These are phyloP conservation scores for Polyommatus iphigenia DNA, from an alignment of 2,888 invertebrate genomes.

Conservation along the genomic window DNA sequence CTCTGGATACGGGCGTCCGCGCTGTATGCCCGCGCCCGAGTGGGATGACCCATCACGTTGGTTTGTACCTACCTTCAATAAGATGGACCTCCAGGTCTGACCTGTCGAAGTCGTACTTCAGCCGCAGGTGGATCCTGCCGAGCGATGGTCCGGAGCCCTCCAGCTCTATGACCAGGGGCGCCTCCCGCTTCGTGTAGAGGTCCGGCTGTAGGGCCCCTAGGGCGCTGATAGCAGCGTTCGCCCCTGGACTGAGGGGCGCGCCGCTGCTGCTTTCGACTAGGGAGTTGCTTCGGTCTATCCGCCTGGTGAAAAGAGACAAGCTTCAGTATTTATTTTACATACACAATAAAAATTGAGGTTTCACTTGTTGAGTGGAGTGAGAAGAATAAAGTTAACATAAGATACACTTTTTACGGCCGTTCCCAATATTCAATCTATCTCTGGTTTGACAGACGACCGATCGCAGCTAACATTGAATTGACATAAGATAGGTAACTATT, in stretches of 20 bases:
- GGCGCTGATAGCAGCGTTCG: slow-evolving; percentile 67
- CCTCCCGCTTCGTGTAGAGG: slow-evolving; percentile 89
- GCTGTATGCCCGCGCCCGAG: no score
- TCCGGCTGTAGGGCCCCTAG: slow-evolving; percentile 93
- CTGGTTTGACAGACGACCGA: no score
- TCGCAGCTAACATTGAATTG: no score
- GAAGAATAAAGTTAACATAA: no score
- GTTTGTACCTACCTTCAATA: slow-evolving; percentile 85
- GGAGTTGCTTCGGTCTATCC: slow-evolving; percentile 78
- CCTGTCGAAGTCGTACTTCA: slow-evolving; percentile 94
- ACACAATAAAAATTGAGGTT: no score
- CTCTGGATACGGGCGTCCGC: no score
- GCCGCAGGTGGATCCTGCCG: slow-evolving; percentile 90
- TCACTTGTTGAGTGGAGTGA: no score
- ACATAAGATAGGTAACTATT: no score
- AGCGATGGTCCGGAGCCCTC: slow-evolving; percentile 84
- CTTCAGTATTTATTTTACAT: no score
- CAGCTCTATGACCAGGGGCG: slow-evolving; percentile 86
- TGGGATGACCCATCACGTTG: no score
- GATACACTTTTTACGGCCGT: no score
- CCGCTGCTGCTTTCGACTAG: slow-evolving; percentile 74
- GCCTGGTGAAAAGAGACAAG: slow-evolving; percentile 49
- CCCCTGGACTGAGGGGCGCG: slow-evolving; percentile 66
- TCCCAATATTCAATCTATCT: no score
- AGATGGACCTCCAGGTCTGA: slow-evolving; percentile 95